phyloP scores from a whole-genome alignment of 2,797 vertebrate genomes.

The Silurus lanzhouensis region DNA sequence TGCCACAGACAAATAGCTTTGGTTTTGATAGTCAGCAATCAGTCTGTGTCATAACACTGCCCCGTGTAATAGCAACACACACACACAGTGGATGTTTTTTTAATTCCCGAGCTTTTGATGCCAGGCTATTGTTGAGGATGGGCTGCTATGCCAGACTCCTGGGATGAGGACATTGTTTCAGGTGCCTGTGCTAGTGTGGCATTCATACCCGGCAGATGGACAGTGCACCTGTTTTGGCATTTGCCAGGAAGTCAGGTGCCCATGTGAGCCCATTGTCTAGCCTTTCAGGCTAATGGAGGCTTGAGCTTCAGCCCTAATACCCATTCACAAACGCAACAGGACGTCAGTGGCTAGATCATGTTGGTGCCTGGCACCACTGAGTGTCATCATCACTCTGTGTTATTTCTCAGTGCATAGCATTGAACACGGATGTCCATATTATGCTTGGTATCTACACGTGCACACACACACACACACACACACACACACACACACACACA shows the following conservation, averaged over 20 bases:
- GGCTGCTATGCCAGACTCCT: constrained; percentile 38
- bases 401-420: background rate
- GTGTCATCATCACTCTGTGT: constrained; percentile 13
- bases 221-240: constrained; percentile 53
- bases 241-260: constrained; percentile 55
- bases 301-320: constrained; percentile 27
- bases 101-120: constrained; percentile 24
- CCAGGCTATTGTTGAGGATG: constrained; percentile 47
- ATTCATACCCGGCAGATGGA: constrained; percentile 54
- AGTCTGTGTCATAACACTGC: constrained; percentile 44
- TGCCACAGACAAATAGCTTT: constrained; percentile 43
- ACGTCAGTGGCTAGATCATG: constrained; percentile 2
- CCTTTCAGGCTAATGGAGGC: constrained; percentile 43
- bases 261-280: constrained; percentile 42
- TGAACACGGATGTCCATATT: background rate
- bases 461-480: background rate
- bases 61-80: constrained; percentile 36
- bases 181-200: constrained; percentile 34
- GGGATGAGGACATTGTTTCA: constrained; percentile 50
- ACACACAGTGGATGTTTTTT: constrained; percentile 9
- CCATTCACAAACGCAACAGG: constrained; percentile 49
- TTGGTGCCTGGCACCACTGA: constrained; percentile 6
- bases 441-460: background rate
- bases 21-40: constrained; percentile 46
- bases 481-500: constrained; percentile 2